Conservation (phyloP, 2,888 invertebrate species). For the Escarpia spicata region DNA sequence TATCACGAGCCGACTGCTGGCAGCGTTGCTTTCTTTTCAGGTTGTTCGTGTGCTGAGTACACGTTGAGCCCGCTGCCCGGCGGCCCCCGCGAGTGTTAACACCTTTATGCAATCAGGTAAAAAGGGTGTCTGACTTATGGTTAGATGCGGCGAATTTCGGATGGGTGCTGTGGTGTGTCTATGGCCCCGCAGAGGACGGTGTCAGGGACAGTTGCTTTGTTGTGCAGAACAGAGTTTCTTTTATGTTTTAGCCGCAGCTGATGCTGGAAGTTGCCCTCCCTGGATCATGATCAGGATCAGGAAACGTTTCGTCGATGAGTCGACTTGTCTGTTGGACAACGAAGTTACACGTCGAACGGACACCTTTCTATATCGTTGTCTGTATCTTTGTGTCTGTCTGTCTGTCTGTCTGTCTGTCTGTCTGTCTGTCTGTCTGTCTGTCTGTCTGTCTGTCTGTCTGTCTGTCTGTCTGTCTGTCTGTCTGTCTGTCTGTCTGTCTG, state of each 20-base stretch:
- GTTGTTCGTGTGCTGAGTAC: not conserved
- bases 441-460: not conserved
- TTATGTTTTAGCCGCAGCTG: not conserved
- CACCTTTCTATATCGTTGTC: no score
- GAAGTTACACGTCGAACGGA: no score
- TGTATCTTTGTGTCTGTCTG: conserved; percentile 18
- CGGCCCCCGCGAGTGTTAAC: no score
- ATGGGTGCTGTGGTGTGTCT: not conserved
- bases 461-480: conserved; percentile 19
- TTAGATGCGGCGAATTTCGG: not conserved
- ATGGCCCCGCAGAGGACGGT: not conserved
- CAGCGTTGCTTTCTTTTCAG: not conserved
- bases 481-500: not conserved
- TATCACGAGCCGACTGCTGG: not conserved
- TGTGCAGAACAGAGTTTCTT: not conserved
- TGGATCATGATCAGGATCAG: no score
- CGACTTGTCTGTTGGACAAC: no score
- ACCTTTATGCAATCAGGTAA: not conserved
- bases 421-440: not conserved
- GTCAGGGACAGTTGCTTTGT: not conserved
- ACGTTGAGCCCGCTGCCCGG: not conserved
- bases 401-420: conserved; percentile 25
- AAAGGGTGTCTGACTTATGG: not conserved
- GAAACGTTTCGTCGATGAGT: not conserved
- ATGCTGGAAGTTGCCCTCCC: not conserved